Percentiles rank a stretch among this genome's conserved stretches.
Conservation (phyloP, 2,888 invertebrate genomes). For the Drosophila lacicola region DNA sequence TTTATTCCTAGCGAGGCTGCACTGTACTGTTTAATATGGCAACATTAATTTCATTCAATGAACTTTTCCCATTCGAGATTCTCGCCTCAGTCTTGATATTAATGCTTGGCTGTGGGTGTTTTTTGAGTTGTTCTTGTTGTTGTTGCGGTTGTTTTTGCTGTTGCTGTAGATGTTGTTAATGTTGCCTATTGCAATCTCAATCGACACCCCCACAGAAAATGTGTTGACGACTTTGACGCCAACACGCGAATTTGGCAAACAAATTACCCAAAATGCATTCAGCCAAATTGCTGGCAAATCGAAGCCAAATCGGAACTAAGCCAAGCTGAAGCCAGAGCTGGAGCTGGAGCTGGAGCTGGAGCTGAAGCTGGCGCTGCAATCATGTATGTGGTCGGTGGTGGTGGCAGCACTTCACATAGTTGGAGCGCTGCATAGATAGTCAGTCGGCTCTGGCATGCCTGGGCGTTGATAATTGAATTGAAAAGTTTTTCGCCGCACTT, state of each 20-base stretch:
- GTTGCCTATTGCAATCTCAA: slow-evolving; percentile 29
- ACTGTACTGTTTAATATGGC: slow-evolving; percentile 22
- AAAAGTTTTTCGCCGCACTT: slow-evolving; percentile 70
- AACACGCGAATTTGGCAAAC: slow-evolving; percentile 74
- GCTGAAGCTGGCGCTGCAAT: not conserved
- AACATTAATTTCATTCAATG: slow-evolving; percentile 41
- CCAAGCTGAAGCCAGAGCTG: not conserved
- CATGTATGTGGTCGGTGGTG: not conserved
- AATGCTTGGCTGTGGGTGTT: slow-evolving; percentile 36
- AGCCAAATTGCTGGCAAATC: slow-evolving; percentile 59
- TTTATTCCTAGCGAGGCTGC: not conserved
- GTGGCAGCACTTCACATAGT: slow-evolving; percentile 13
- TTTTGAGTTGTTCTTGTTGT: slow-evolving; percentile 5
- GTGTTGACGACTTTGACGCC: slow-evolving; percentile 63
- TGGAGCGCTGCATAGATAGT: slow-evolving; percentile 10
- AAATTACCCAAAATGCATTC: slow-evolving; percentile 69
- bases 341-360: not conserved
- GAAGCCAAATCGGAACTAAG: slow-evolving; percentile 57
- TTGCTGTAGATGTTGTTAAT: slow-evolving; percentile 18
- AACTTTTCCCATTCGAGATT: slow-evolving; percentile 25
- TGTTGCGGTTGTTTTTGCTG: slow-evolving; percentile 17
- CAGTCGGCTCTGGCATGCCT: slow-evolving; percentile 28
- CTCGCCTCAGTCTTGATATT: slow-evolving; percentile 12
- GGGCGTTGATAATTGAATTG: slow-evolving; percentile 78
- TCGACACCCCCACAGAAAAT: slow-evolving; percentile 62